These are phyloP conservation scores for Sussaba pulchella DNA, from an alignment of 2,888 invertebrate species.

Conservation along the genomic window DNA sequence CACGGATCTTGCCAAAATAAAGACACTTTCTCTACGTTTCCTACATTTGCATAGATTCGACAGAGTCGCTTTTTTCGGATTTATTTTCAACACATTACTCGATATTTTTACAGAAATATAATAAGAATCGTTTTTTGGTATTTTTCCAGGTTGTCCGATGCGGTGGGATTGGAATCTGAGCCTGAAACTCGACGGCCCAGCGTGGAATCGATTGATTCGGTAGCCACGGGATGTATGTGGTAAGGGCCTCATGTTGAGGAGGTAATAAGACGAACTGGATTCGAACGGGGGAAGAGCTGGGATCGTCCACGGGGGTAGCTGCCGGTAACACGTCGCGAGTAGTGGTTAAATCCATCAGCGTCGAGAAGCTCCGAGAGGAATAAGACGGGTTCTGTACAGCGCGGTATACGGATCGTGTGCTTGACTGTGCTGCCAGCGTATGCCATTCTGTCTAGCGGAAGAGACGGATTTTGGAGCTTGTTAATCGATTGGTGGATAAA, in stretches of 20 bases:
- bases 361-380: slow-evolving; percentile 67
- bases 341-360: slow-evolving; percentile 63
- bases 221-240: slow-evolving; percentile 41
- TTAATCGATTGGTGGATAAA: not conserved
- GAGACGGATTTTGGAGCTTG: not conserved
- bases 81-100: not conserved
- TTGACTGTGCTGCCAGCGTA: not conserved
- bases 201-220: slow-evolving; percentile 59
- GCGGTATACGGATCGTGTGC: slow-evolving; percentile 2
- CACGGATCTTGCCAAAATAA: slow-evolving; percentile 27
- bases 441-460: not conserved
- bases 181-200: slow-evolving; percentile 50
- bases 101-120: not conserved
- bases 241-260: slow-evolving; percentile 38
- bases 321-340: slow-evolving; percentile 42
- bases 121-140: slow-evolving; percentile 36
- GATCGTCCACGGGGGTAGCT: slow-evolving; percentile 48
- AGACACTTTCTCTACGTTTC: not conserved
- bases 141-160: slow-evolving; percentile 59
- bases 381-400: slow-evolving; percentile 51
- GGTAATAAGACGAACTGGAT: slow-evolving; percentile 61
- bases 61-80: not conserved
- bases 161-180: slow-evolving; percentile 30
- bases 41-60: not conserved
- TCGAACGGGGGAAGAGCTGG: slow-evolving; percentile 43